phyloP scores from a whole-genome alignment of 1,140 invertebrate genomes.

The Marisa cornuarietis region DNA sequence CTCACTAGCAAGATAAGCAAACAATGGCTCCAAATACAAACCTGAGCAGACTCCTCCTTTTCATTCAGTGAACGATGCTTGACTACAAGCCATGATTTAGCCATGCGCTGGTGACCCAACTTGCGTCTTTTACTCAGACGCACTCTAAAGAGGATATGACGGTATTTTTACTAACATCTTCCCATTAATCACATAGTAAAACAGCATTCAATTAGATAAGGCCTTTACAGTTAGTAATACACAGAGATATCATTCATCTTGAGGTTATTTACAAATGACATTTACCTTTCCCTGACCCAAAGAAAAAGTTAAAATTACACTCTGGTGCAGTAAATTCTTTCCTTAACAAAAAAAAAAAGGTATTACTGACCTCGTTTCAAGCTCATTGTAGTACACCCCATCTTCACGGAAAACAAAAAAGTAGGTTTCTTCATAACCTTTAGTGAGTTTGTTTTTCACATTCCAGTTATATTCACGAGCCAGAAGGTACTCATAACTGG shows the following conservation, averaged over 20 bases:
- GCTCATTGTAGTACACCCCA: constrained; percentile 94
- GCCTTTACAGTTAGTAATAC: background rate
- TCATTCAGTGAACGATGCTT: constrained; percentile 89
- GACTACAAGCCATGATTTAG: constrained; percentile 87
- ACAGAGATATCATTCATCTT: too few relatives aligned
- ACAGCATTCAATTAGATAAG: background rate
- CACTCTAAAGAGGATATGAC: constrained; percentile 71
- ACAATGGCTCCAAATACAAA: constrained; percentile 51
- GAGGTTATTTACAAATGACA: too few relatives aligned
- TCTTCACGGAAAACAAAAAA: constrained; percentile 92
- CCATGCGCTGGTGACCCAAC: constrained; percentile 66
- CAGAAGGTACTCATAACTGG: constrained; percentile 66
- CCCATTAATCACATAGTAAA: background rate
- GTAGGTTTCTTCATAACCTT: constrained; percentile 98
- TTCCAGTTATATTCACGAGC: constrained; percentile 92
- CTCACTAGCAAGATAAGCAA: too few relatives aligned
- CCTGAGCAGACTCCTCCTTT: constrained; percentile 85
- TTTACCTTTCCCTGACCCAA: too few relatives aligned
- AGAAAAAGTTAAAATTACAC: too few relatives aligned
- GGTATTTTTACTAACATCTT: background rate
- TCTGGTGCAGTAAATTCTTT: too few relatives aligned
- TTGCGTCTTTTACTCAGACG: constrained; percentile 87
- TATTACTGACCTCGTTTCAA: constrained; percentile 81
- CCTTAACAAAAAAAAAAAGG: too few relatives aligned
- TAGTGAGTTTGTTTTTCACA: constrained; percentile 96